These are phyloP conservation scores for Zygaena filipendulae DNA, from an alignment of 2,888 invertebrate species.

Conservation along the genomic window DNA sequence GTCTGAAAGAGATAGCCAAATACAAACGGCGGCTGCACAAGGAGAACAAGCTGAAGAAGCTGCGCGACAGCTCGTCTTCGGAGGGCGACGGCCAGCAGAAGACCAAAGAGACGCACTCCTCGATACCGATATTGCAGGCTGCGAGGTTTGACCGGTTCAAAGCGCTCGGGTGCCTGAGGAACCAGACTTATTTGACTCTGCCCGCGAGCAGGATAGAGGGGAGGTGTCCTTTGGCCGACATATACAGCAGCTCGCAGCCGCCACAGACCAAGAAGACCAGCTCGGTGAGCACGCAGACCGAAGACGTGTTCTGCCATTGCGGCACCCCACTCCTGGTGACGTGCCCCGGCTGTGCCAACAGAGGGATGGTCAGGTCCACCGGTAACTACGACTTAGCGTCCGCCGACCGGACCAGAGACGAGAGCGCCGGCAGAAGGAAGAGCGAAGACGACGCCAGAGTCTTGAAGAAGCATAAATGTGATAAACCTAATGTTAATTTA, in stretches of 20 bases:
- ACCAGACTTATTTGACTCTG: slow-evolving; percentile 53
- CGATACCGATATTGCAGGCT: slow-evolving; percentile 60
- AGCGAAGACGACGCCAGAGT: slow-evolving; percentile 36
- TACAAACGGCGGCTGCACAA: slow-evolving; percentile 52
- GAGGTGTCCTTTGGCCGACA: slow-evolving; percentile 44
- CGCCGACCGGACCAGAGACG: slow-evolving; percentile 29
- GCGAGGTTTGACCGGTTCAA: slow-evolving; percentile 55
- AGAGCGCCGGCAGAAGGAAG: slow-evolving; percentile 34
- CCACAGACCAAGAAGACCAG: slow-evolving; percentile 42
- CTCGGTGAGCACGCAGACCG: slow-evolving; percentile 51
- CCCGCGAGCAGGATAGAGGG: slow-evolving; percentile 48
- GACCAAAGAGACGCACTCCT: slow-evolving; percentile 44
- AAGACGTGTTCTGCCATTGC: slow-evolving; percentile 43
- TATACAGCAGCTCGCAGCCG: slow-evolving; percentile 27
- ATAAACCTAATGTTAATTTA: slow-evolving; percentile 42
- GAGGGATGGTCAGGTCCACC: slow-evolving; percentile 50
- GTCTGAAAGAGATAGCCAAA: slow-evolving; percentile 59
- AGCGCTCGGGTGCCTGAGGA: slow-evolving; percentile 56
- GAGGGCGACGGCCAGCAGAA: slow-evolving; percentile 39
- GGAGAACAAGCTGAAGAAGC: slow-evolving; percentile 48
- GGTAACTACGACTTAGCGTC: slow-evolving; percentile 44
- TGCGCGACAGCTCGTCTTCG: slow-evolving; percentile 53
- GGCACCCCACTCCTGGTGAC: slow-evolving; percentile 32
- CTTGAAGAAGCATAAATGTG: slow-evolving; percentile 61
- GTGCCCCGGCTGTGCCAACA: slow-evolving; percentile 29